These are phyloP conservation scores for Sthenelais limicola DNA, from an alignment of 2,888 invertebrate genomes.

Conservation along the genomic window DNA sequence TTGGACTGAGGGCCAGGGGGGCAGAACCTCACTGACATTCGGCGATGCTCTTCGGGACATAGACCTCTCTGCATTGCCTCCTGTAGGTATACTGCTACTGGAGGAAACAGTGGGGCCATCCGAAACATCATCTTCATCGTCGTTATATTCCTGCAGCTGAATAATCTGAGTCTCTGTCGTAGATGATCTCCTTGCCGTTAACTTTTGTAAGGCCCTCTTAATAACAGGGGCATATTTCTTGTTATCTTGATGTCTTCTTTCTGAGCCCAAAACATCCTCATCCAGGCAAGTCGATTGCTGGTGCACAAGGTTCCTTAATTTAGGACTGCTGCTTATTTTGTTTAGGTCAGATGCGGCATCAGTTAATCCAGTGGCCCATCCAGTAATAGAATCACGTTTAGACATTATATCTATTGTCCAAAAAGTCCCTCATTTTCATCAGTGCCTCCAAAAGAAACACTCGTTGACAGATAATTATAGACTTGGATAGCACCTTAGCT, in stretches of 20 bases:
- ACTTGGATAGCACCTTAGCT: too few species aligned
- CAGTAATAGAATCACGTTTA: too few species aligned
- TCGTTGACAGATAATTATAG: too few species aligned
- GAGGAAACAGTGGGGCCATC: not conserved
- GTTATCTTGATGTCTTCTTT: not conserved
- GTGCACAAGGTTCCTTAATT: not conserved
- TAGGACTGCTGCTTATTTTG: too few species aligned
- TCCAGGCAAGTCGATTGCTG: not conserved
- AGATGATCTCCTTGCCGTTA: constrained; percentile 9
- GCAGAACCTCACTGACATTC: not conserved
- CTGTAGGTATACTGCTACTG: not conserved
- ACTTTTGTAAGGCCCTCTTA: constrained; percentile 9
- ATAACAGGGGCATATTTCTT: constrained; percentile 13
- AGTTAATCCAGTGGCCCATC: too few species aligned
- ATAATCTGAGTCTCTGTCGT: constrained; percentile 17
- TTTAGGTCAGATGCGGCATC: too few species aligned
- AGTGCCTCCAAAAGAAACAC: too few species aligned
- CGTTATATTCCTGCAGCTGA: constrained; percentile 1
- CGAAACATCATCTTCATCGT: not conserved
- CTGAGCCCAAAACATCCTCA: not conserved
- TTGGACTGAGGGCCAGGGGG: constrained; percentile 16
- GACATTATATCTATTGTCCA: too few species aligned
- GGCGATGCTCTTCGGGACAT: not conserved
- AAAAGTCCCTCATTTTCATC: too few species aligned
- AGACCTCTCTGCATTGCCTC: not conserved